phyloP scores from a whole-genome alignment of 2,888 invertebrate species.

The Herminia tarsipennalis region DNA sequence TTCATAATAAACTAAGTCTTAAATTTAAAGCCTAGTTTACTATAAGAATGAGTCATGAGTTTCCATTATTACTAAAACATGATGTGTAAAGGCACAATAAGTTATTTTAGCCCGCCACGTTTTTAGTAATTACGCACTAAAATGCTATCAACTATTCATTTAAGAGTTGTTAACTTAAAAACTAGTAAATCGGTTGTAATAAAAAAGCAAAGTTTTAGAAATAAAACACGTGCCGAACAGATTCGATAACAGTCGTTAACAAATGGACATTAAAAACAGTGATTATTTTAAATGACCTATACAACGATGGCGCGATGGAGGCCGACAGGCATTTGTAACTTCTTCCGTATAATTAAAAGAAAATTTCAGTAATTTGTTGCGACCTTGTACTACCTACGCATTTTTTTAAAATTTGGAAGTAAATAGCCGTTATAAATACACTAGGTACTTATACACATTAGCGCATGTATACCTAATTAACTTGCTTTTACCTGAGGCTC shows the following conservation, averaged over 20 bases:
- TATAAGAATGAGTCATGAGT: slow-evolving; percentile 16
- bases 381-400: no score
- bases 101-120: slow-evolving; percentile 24
- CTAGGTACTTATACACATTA: no score
- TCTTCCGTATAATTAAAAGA: no score
- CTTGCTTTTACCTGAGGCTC: no score
- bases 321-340: no score
- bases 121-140: slow-evolving; percentile 47
- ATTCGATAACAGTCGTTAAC: slow-evolving; percentile 32
- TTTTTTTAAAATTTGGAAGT: no score
- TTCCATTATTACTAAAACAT: neutral
- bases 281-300: slow-evolving; percentile 20
- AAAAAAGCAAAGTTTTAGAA: slow-evolving; percentile 39
- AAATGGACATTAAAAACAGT: slow-evolving; percentile 7
- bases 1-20: slow-evolving; percentile 1
- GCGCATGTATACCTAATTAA: no score
- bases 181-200: slow-evolving; percentile 49
- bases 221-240: slow-evolving; percentile 37
- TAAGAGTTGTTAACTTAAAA: slow-evolving; percentile 48
- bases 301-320: no score
- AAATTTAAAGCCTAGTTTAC: slow-evolving; percentile 9
- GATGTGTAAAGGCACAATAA: slow-evolving; percentile 12
- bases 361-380: no score
- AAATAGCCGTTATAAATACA: no score
- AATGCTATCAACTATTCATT: slow-evolving; percentile 48